These are phyloP conservation scores for Dioctria linearis DNA, from an alignment of 2,888 invertebrate species.

Conservation along the genomic window DNA sequence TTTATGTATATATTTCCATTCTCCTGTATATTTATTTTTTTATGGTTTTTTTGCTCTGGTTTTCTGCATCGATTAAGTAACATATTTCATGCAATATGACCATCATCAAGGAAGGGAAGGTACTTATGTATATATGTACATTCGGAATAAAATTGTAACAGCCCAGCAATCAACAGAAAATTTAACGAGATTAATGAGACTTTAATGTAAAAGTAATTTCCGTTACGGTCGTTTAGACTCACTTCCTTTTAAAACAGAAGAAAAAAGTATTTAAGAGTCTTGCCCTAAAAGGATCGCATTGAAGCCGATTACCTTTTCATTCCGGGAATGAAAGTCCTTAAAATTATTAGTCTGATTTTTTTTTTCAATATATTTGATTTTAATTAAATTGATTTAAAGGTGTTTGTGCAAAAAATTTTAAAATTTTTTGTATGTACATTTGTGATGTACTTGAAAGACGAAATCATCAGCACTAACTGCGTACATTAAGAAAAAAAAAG, in stretches of 20 bases:
- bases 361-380: no score
- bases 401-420: no score
- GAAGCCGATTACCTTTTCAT: no score
- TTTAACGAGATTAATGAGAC: conserved; percentile 3
- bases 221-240: not conserved
- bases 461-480: no score
- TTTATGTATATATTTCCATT: not conserved
- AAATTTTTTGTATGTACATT: no score
- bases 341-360: no score
- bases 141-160: not conserved
- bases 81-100: not conserved
- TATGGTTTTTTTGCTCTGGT: not conserved
- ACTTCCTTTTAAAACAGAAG: not conserved
- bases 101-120: not conserved
- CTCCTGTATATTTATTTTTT: not conserved
- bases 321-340: no score
- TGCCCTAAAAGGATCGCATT: no score
- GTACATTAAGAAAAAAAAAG: no score
- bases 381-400: no score
- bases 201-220: conserved; percentile 10
- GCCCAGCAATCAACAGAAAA: not conserved
- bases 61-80: not conserved
- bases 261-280: no score
- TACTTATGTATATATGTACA: not conserved
- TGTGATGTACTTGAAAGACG: no score